Base-by-base conservation (phyloP, 1,140 invertebrate genomes). In the Tetramorium alpestre region DNA sequence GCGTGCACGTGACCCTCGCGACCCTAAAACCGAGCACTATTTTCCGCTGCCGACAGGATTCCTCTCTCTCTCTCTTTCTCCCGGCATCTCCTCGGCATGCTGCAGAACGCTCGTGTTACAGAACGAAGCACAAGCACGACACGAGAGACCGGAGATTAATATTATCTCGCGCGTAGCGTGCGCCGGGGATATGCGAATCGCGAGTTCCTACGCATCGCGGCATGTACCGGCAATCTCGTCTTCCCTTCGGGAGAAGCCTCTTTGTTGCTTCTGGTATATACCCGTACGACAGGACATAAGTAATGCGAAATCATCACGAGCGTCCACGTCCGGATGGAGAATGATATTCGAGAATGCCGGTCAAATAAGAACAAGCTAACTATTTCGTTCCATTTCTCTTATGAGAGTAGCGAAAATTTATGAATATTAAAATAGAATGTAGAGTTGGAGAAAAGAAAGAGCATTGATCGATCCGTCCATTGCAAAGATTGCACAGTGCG, bases 21-120 rank as follows among this genome's bases (percentile, higher is more conserved):
- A 94, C 93, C 93, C 93, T 90, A 93, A 92, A 73, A 92, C 88
- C 92, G 76, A 93, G 93, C 93, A 92, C 92, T 93, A 93, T 94
- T 93, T 93, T 92, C 92, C 93, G 88, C 91, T 91, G 90, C 92
- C 90, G 65, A 47, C 88, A 62, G 88, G 88, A 87, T 62, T 81
- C 47, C 81, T 47, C 51, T 85, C 65, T 82, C 75, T 64, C 62
- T n/a, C 87, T 28, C 38, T 16, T 5, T 81, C 62, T 54, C 88
- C 56, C 70, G 56, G 38, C 72, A 47, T 38, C 41, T 38, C 13
- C 28, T 2, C 58, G 72, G 56, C 25, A 65, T 64, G 70, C 44
- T 22, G 65, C 54, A 62, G 76, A 47, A 49, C 65, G 76, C 56
- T 82, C 64, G 76, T 82, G 88, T 90, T 90, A 80, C 88, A 87